Evolutionary conservation across 1,140 invertebrate species (phyloP).

Genomic region (Lordiphosa mommai): DNA sequence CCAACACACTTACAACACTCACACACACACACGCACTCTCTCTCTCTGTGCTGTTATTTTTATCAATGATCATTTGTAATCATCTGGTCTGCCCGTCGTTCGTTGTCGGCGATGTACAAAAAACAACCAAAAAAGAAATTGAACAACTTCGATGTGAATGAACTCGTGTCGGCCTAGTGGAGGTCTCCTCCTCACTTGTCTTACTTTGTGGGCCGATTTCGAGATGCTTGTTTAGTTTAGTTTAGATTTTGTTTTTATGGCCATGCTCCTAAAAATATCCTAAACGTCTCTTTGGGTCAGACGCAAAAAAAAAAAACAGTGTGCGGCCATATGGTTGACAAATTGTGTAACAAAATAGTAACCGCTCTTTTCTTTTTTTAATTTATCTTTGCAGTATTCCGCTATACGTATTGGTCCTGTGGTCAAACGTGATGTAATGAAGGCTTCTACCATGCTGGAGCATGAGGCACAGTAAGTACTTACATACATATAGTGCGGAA

Average conservation of each 20-base stretch:
- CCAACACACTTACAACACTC: background rate
- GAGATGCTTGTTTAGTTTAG: slow-evolving; percentile 20
- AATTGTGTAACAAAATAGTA: slow-evolving; percentile 1
- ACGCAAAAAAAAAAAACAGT: slow-evolving; percentile 3
- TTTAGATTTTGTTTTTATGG: slow-evolving; percentile 27
- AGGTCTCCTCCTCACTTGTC: slow-evolving; percentile 8
- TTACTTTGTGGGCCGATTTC: slow-evolving; percentile 11
- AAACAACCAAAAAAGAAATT: slow-evolving; percentile 34
- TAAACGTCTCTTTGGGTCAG: slow-evolving; percentile 48
- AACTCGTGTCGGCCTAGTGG: slow-evolving; percentile 30
- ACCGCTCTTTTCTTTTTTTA: background rate
- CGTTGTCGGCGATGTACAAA: slow-evolving; percentile 16
- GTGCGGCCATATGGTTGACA: slow-evolving; percentile 24
- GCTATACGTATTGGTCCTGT: slow-evolving; percentile 99
- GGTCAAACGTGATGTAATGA: slow-evolving; percentile 99
- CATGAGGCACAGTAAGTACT: slow-evolving; percentile 96
- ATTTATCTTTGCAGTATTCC: slow-evolving; percentile 89
- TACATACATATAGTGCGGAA: slow-evolving; percentile 10
- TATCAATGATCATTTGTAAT: slow-evolving; percentile 59
- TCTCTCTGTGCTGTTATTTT: slow-evolving; percentile 40
- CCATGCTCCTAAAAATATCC: slow-evolving; percentile 33
- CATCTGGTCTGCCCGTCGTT: slow-evolving; percentile 21
- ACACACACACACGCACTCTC: background rate
- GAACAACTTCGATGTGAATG: slow-evolving; percentile 56
- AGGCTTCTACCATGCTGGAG: slow-evolving; percentile 99